Evolutionary conservation across 2,113 vertebrate species (phyloP), one percentile per base, ranked within the genome.

Genomic region (Eudorcas thomsonii): DNA sequence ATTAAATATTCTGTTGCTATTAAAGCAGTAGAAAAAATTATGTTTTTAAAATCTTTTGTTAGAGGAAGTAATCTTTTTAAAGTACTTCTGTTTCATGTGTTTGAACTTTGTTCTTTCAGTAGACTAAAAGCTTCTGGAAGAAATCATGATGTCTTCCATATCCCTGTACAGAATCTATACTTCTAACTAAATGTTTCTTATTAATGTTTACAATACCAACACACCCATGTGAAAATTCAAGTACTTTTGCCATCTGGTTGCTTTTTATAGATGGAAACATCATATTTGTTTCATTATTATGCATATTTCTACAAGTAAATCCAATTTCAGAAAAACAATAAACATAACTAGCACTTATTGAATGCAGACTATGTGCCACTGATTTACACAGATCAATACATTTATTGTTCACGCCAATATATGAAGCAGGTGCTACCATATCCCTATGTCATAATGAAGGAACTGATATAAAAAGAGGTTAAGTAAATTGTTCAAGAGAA

Each of bases 281-380:
- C 3, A 59, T 55, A 39, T 85, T 92, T 39, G 62, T 90, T 97
- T 74, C 1, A 43, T 50, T 88, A 87, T 67, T 90, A 71, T 30
- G 16, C 26, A 36, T 95, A 93, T 95, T 96, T 97, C 45, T 88
- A 82, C 15, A 93, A 94, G 91, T 83, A 93, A 91, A 90, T 78
- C 16, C 45, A 67, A 55, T 52, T 96, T 80, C 21, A 95, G 88
- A 16, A 82, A 78, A 91, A 39, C 21, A 87, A 45, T 92, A 54
- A 60, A 98, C 90, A 16, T 55, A 90, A 28, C 45, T 96, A 74
- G 55, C 26, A 80, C 81, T 25, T 52, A 33, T n/a, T 77, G n/a
- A 78, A 45, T 88, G 45, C 13, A 89, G 95, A 30, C 45, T 90
- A 4, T 57, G n/a, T 84, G 55, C 57, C 36, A 30, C 21, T 43